Conservation (phyloP, 2,888 invertebrate species). For the Tortricodes alternella region DNA sequence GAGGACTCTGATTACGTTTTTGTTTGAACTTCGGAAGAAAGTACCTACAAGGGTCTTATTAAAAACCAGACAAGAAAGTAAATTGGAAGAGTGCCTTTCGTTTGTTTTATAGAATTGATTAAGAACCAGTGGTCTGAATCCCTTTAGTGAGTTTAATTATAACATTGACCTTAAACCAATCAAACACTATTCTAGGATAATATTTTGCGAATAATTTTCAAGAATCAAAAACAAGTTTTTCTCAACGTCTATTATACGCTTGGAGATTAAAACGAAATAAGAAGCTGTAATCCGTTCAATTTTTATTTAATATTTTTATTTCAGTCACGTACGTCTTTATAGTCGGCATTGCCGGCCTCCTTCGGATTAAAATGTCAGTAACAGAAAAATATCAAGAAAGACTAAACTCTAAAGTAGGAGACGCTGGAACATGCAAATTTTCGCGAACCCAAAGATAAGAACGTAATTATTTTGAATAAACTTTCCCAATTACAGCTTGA, state of each 20-base stretch:
- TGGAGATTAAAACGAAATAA: conserved; percentile 17
- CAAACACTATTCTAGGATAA: background rate
- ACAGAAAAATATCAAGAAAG: conserved; percentile 64
- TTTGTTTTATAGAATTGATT: conserved; percentile 19
- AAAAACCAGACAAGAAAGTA: conserved; percentile 43
- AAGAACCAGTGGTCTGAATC: background rate
- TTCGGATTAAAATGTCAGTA: conserved; percentile 71
- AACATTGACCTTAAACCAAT: conserved; percentile 3
- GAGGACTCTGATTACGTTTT: conserved; percentile 66
- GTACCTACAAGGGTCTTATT: conserved; percentile 42
- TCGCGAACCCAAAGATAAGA: conserved; percentile 1
- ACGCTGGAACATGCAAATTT: conserved; percentile 37
- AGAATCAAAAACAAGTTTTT: background rate
- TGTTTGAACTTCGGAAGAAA: conserved; percentile 55
- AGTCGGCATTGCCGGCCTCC: conserved; percentile 54
- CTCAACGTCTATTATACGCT: background rate
- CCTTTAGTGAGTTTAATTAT: background rate
- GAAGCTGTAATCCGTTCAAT: conserved; percentile 7
- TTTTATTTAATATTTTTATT: conserved; percentile 56
- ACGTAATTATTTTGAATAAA: conserved; percentile 10
- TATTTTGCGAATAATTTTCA: background rate
- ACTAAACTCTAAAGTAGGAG: conserved; percentile 36
- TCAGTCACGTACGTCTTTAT: conserved; percentile 67
- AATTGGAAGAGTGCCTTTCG: conserved; percentile 43
- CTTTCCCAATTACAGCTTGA: background rate